Evolutionary conservation across 2,797 vertebrate species (phyloP), one percentile per base, ranked within the genome.

Genomic region (Linurgus olivaceus): DNA sequence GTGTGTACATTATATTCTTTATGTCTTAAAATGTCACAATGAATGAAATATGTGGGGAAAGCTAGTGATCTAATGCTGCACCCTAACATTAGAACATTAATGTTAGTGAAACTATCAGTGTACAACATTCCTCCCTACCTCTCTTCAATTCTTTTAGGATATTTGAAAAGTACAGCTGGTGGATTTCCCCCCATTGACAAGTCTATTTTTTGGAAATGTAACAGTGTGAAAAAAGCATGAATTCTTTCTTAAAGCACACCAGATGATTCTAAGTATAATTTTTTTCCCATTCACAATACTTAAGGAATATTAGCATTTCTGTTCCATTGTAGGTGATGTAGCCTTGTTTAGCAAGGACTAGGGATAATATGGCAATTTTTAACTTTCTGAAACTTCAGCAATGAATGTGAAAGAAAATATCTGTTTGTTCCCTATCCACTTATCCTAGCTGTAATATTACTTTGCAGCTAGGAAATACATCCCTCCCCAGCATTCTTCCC

Each of bases 321-420:
- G 61, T 59, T 85, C 38, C 4, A 6, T 67, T 67, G 25, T 11
- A 45, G 20, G 16, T 0, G 0, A 57, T 24, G 17, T 31, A 61
- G 50, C 25, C 9, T 59, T 44, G 2, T 55, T 57, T 58, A 67
- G 26, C 38, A 87, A 74, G 37, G 10, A 48, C 21, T 54, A 62
- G 45, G 40, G 58, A 67, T 42, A 83, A 38, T 48, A 29, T 2
- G 11, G 25, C 26, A 58, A 23, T 77, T 84, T 74, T 51, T 62
- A 79, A 40, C 18, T 37, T 82, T 75, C 50, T 61, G 25, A 45
- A 86, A 78, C 31, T 82, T 92, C 18, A 78, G 2, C 37, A 90
- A 37, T 72, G 35, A 67, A 44, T 5, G 5, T n/a, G 33, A 89
- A 72, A 40, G n/a, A 57, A 95, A 63, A 52, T 44, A 52, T 29